These are phyloP conservation scores for Augochlorella aurata DNA, from an alignment of 2,888 invertebrate genomes.

Conservation along the genomic window DNA sequence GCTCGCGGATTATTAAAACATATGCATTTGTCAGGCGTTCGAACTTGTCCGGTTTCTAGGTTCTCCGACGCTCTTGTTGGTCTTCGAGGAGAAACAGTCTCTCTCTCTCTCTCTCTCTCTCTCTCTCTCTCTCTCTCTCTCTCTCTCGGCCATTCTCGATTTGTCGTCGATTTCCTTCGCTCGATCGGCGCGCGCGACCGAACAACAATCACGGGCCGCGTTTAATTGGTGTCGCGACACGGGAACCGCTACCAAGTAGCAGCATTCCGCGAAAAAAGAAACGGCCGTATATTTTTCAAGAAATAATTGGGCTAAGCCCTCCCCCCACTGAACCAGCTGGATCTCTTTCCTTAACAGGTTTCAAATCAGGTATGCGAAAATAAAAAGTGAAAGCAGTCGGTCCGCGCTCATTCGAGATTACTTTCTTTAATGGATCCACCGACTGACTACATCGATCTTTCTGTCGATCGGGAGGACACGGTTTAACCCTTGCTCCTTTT, in stretches of 20 bases:
- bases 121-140: no score
- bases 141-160: not conserved
- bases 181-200: not conserved
- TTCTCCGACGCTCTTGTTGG: constrained; percentile 1
- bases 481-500: not conserved
- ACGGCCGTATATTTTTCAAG: not conserved
- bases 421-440: constrained; percentile 7
- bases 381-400: constrained; percentile 23
- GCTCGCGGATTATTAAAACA: not conserved
- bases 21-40: not conserved
- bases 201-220: not conserved
- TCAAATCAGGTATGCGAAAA: constrained; percentile 15
- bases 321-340: no score
- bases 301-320: not conserved
- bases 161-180: not conserved
- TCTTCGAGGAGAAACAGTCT: not conserved
- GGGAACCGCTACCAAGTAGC: not conserved
- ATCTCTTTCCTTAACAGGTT: not conserved
- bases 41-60: constrained; percentile 6
- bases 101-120: no score
- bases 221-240: constrained; percentile 4
- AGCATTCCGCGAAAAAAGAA: constrained; percentile 4
- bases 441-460: not conserved
- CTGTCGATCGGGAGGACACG: not conserved
- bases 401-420: not conserved